Percentiles rank a stretch among this genome's conserved stretches.
These are phyloP conservation scores for Anas platyrhynchos DNA, from an alignment of 2,113 vertebrate species.

Conservation along the genomic window DNA sequence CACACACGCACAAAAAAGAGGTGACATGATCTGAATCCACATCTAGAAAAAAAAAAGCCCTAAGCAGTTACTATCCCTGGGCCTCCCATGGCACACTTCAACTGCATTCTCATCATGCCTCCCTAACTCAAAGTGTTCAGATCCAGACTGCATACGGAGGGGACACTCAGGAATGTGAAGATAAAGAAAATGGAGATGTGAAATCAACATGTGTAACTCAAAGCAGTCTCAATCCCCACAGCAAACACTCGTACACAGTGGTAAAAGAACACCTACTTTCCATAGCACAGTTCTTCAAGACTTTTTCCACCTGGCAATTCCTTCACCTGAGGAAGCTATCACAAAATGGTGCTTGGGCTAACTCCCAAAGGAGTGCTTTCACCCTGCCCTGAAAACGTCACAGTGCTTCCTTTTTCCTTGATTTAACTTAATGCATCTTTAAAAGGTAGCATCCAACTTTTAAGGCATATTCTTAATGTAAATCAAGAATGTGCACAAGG, in stretches of 20 bases:
- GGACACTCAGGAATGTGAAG: neutral
- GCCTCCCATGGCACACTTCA: neutral
- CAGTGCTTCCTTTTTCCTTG: neutral
- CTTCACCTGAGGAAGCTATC: neutral
- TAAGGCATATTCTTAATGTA: neutral
- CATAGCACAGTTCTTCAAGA: neutral
- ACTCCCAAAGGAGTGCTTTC: neutral
- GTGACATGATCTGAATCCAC: neutral
- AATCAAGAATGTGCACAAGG: neutral
- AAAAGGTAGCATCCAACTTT: neutral
- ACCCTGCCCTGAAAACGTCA: neutral
- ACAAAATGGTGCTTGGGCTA: neutral
- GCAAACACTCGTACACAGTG: neutral
- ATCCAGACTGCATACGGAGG: neutral
- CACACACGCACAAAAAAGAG: neutral
- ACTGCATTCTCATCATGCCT: neutral
- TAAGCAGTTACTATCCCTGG: neutral
- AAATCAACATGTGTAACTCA: rapidly evolving
- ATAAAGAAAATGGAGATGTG: neutral
- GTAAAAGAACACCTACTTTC: neutral
- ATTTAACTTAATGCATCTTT: neutral
- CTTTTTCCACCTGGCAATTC: neutral
- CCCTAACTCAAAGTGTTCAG: neutral
- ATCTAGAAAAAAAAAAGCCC: rapidly evolving
- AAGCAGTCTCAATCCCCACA: neutral